A percentile compares a stretch with the other conserved stretches of the same genome.
phyloP scores from a whole-genome alignment of 2,113 vertebrate species.

The Axis porcinus region DNA sequence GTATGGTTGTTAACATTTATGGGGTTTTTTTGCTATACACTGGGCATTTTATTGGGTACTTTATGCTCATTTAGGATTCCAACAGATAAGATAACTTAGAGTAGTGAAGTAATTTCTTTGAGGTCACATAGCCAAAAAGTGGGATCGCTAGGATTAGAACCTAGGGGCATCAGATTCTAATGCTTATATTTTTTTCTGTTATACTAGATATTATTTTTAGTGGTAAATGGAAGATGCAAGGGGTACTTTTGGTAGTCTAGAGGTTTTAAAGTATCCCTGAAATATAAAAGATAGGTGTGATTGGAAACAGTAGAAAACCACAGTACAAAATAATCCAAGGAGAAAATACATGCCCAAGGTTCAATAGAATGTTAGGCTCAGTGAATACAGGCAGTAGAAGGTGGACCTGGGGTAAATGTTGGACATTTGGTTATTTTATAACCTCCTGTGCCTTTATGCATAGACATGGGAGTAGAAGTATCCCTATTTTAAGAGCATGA shows the following conservation, averaged over 20 bases:
- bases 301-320: background rate
- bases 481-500: background rate
- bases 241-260: background rate
- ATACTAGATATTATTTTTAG: background rate
- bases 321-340: background rate
- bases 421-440: background rate
- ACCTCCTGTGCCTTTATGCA: background rate
- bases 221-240: background rate
- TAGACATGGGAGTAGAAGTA: background rate
- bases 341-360: background rate
- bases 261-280: background rate
- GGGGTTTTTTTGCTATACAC: background rate
- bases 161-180: background rate
- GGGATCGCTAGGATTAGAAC: background rate
- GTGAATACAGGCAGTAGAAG: background rate
- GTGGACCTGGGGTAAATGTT: background rate
- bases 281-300: background rate
- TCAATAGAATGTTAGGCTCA: background rate
- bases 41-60: background rate
- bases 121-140: background rate
- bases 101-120: conserved; percentile 14
- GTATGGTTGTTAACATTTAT: background rate
- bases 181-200: background rate
- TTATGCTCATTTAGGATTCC: background rate
- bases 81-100: background rate